Conservation (phyloP, 2,113 vertebrate genomes). For the Apeltes quadracus region DNA sequence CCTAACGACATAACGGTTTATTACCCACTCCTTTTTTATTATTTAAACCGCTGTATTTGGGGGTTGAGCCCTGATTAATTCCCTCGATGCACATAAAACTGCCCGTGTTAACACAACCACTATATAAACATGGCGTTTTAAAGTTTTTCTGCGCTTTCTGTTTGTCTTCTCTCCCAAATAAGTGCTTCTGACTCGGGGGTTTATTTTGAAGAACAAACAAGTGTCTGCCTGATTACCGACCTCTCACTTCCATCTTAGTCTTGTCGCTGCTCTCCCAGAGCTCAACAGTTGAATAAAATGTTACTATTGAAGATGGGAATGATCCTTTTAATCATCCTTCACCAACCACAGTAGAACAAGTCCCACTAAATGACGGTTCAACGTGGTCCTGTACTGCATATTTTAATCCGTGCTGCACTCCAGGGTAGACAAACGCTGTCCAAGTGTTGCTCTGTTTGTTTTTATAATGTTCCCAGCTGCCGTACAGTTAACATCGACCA, state of each 20-base stretch:
- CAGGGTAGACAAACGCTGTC: background rate
- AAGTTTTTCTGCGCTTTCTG: background rate
- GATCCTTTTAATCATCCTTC: background rate
- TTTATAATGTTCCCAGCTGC: slow-evolving; percentile 2
- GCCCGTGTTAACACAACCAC: background rate
- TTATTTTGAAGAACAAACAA: background rate
- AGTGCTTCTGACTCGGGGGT: too few relatives aligned
- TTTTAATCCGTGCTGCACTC: slow-evolving; percentile 46
- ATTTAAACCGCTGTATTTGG: background rate
- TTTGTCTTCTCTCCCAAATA: background rate
- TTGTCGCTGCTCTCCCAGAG: background rate
- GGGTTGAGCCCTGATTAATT: background rate
- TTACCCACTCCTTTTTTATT: too few relatives aligned
- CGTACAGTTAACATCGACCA: background rate
- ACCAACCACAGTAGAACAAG: slow-evolving; percentile 32
- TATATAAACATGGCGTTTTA: background rate
- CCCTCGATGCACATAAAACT: background rate
- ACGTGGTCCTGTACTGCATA: slow-evolving; percentile 16
- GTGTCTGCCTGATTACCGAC: background rate
- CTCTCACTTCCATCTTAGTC: background rate
- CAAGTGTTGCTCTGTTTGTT: slow-evolving; percentile 5
- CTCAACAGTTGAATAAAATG: background rate
- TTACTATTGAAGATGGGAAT: background rate
- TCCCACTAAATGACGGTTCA: background rate
- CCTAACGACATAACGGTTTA: too few relatives aligned